phyloP scores from a whole-genome alignment of 2,113 vertebrate species.

The Dasyurus viverrinus region DNA sequence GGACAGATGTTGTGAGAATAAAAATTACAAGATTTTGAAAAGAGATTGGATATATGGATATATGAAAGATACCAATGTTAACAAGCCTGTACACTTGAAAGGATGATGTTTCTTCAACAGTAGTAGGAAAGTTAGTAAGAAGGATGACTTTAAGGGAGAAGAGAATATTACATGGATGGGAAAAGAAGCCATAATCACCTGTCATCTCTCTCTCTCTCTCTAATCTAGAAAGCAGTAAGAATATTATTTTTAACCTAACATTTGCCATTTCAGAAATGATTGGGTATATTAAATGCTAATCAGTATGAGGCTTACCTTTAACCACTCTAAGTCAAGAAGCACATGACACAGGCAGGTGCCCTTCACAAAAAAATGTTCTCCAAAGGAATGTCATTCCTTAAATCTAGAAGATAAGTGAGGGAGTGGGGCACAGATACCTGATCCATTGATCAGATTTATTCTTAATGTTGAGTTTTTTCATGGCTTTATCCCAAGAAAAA shows the following conservation, averaged over 20 bases:
- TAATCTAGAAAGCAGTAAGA: neutral
- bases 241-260: neutral
- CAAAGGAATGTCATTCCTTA: neutral
- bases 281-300: accelerated
- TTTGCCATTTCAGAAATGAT: neutral
- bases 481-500: neutral
- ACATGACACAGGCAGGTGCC: neutral
- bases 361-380: neutral
- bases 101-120: neutral
- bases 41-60: neutral
- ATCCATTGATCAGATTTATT: neutral
- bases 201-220: neutral
- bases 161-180: neutral
- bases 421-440: too few relatives aligned
- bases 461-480: neutral
- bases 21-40: neutral
- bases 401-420: neutral
- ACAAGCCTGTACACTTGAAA: neutral
- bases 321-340: neutral
- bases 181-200: neutral
- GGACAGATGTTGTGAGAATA: neutral
- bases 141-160: neutral
- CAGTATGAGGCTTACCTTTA: neutral
- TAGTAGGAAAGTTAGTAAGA: neutral
- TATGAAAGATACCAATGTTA: neutral